Percentiles rank a stretch among this genome's conserved stretches.
These are phyloP conservation scores for Halesus radiatus DNA, from an alignment of 1,140 invertebrate genomes.

Conservation along the genomic window DNA sequence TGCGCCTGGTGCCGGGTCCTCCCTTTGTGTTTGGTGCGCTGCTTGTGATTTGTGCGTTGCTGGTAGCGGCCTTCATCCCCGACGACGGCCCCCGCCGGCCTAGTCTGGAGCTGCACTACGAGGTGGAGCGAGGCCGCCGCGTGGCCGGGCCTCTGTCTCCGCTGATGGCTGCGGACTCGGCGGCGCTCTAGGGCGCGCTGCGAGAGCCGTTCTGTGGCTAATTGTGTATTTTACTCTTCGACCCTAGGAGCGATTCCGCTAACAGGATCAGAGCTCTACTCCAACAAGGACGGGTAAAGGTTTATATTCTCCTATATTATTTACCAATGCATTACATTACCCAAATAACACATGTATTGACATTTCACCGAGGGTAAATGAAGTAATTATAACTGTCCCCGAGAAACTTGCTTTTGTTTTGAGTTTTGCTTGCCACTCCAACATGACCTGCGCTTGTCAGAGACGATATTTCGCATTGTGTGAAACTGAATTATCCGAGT, in stretches of 20 bases:
- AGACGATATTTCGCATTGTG: slow-evolving; percentile 20
- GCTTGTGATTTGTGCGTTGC: slow-evolving; percentile 93
- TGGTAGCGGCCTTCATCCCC: slow-evolving; percentile 94
- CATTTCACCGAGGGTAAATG: slow-evolving; percentile 3
- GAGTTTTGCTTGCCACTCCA: slow-evolving; percentile 17
- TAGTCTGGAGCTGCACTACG: slow-evolving; percentile 82
- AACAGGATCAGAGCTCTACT: not conserved
- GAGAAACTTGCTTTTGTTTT: slow-evolving; percentile 5
- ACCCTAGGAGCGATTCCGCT: slow-evolving; percentile 10
- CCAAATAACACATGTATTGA: not conserved
- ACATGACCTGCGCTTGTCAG: slow-evolving; percentile 29
- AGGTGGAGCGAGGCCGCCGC: slow-evolving; percentile 81
- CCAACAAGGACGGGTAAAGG: not conserved
- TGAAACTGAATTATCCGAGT: not conserved
- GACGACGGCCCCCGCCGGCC: slow-evolving; percentile 72
- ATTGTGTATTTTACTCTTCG: not conserved
- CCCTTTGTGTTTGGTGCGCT: slow-evolving; percentile 99
- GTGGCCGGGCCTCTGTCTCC: slow-evolving; percentile 84
- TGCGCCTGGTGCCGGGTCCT: slow-evolving; percentile 93
- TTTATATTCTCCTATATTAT: slow-evolving; percentile 1
- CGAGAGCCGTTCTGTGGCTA: not conserved
- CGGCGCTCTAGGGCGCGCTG: slow-evolving; percentile 75
- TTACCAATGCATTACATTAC: not conserved
- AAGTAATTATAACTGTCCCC: not conserved
- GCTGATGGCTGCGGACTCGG: slow-evolving; percentile 82